Base-by-base conservation (phyloP, 2,113 vertebrate species). In the Excalfactoria chinensis region DNA sequence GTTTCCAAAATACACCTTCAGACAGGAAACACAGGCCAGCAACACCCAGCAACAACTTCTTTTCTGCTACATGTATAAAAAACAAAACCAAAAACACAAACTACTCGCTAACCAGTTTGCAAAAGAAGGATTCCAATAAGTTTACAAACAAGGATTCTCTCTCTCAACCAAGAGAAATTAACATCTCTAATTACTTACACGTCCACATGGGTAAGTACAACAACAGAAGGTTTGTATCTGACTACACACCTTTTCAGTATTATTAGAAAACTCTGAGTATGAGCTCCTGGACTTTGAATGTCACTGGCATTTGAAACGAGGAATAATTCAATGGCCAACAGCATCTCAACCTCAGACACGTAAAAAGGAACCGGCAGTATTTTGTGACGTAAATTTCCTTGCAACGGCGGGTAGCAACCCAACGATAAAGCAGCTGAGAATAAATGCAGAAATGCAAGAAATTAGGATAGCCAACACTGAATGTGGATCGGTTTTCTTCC, bases 281-380 rank as follows among this genome's bases (percentile, higher is more conserved):
- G 40, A 46, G 96, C 94, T 48, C 95, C 80, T 19, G 93, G 92
- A 69, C 94, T 97, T 49, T 97, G 97, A 95, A 98, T 98, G 86
- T 55, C 94, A 17, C 96, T 97, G 32, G 98, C 97, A 67, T 99
- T 99, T 93, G 98, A 97, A 56, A 98, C 97, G 90, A 99, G 97
- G 95, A 99, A 99, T 96, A 98, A 97, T 97, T 99, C 99, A 19
- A 99, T 98, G 46, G 98, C 92, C 95, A 99, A 96, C 37, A 98
- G 98, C 97, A 99, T 98, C 96, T 99, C 99, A 87, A 99, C 96
- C 85, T 99, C 99, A 58, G 98, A 98, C 43, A 99, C 93, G 13
- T 94, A 96, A 85, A 97, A 98, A 1, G 99, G 98, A 88, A 99
- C 96, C 3, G 59, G 92, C 56, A 99, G 94, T 18, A 96, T 55